These are phyloP conservation scores for Nyctibius grandis DNA, from an alignment of 2,797 vertebrate genomes.

Conservation along the genomic window DNA sequence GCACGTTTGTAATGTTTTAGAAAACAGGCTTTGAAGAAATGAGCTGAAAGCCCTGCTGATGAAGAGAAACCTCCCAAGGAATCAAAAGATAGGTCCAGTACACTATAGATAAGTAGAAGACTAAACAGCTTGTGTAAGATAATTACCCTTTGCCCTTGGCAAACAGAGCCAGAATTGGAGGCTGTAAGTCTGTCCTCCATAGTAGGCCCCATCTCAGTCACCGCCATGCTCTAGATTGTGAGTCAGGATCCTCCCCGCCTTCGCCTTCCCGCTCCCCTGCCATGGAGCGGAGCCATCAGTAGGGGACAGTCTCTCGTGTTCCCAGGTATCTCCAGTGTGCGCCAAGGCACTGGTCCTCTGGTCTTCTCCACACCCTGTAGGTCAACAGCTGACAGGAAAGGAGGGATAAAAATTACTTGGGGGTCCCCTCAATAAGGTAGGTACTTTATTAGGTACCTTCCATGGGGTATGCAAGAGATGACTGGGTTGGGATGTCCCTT, in stretches of 20 bases:
- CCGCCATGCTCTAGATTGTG: neutral
- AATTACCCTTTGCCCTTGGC: neutral
- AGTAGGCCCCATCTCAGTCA: neutral
- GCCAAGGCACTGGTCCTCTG: neutral
- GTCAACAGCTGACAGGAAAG: neutral
- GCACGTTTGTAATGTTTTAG: neutral
- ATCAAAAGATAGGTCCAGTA: neutral
- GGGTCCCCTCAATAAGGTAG: neutral
- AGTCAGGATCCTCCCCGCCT: neutral
- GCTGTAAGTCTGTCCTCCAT: neutral
- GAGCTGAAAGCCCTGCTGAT: neutral
- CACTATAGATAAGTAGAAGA: neutral
- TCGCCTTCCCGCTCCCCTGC: neutral
- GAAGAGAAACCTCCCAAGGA: neutral
- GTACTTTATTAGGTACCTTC: neutral
- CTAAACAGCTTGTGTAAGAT: conserved; percentile 9
- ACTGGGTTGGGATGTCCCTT: neutral
- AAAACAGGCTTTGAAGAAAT: neutral
- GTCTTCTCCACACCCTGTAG: neutral
- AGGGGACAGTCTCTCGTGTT: neutral
- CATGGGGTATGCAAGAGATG: neutral
- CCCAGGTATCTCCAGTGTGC: neutral
- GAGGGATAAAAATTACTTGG: neutral
- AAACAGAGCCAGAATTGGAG: neutral
- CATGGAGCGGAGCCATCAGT: rapidly evolving